Conservation (phyloP, 2,888 invertebrate species). For the Sinhomidia bicolor region DNA sequence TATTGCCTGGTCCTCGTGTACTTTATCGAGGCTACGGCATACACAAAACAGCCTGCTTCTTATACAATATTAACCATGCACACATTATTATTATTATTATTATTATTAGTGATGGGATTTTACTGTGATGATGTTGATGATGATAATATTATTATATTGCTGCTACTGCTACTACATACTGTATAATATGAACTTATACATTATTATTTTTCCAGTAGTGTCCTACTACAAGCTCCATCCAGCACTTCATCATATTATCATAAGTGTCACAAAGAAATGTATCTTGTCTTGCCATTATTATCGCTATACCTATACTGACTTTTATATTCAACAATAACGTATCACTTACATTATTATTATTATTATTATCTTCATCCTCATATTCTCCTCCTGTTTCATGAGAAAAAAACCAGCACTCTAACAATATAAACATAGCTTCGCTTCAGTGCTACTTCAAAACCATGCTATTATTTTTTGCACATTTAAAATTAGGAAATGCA, state of each 20-base stretch:
- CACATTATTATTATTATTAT: too few relatives aligned
- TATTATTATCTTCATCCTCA: too few relatives aligned
- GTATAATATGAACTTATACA: too few relatives aligned
- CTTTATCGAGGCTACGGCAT: conserved; percentile 44
- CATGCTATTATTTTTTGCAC: conserved; percentile 2
- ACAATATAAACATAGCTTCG: neutral
- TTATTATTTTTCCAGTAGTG: neutral
- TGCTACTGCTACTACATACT: neutral
- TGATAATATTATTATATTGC: too few relatives aligned
- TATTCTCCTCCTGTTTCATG: too few relatives aligned
- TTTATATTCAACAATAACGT: neutral
- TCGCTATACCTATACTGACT: neutral
- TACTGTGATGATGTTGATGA: too few relatives aligned
- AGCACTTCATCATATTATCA: conserved; percentile 20
- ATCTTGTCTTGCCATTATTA: neutral
- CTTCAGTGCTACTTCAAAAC: conserved; percentile 9
- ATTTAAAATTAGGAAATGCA: conserved; percentile 52
- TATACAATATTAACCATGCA: conserved; percentile 33
- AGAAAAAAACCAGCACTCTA: too few relatives aligned
- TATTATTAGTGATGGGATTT: conserved; percentile 25
- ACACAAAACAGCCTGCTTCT: neutral
- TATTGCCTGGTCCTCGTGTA: conserved; percentile 42
- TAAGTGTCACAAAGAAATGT: neutral
- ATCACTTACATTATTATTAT: neutral
- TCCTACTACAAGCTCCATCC: neutral